Base-by-base conservation (phyloP, 1,140 invertebrate species). In the Druon quercuslanigerum region DNA sequence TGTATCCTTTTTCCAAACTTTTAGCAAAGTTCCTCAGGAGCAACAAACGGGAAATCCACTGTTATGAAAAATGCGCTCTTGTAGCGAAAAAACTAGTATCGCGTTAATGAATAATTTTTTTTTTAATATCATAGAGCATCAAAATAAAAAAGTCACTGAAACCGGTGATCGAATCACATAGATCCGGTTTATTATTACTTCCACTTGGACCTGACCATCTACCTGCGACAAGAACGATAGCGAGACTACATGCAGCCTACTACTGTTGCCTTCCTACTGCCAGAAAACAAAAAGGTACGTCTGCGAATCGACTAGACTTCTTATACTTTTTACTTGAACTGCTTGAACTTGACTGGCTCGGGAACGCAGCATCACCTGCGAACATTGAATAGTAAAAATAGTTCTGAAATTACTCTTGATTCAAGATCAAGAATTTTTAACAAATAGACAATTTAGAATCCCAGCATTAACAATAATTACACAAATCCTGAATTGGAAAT, bases 311-410 rank as follows among this genome's bases (percentile, higher is more conserved):
- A 66, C 60, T 66, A 46, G 60, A 46, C 33, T 66, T 19, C 71
- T 79, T 77, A 75, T 79, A 77, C 77, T 79, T 79, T 46, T 46
- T 46, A 11, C 40, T 11, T 46, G 40, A 46, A 46, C 40, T 46
- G 40, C 72, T 79, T 75, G 78, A 82, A 77, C 74, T 81, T 79
- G 73, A 81, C 77, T 79, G 56, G 79, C 77, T 52, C 50, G 17
- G 5, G 12, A 11, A 51, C 9, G 71, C 66, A 56, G 19, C 60
- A 66, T 66, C 60, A 66, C 40, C 40, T 46, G 40, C 40, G 9
- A 66, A 16, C 12, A 66, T 40, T 14, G 33, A 13, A 40, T 40
- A 14, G 16, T n/a, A n/a, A 13, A 40, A n/a, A 46, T 66, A 40
- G 40, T 46, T 46, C 25, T 40, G 5, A 7, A 16, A 33, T 46